Base-by-base conservation (phyloP, 2,113 vertebrate genomes). In the Cochlearius cochlearius region DNA sequence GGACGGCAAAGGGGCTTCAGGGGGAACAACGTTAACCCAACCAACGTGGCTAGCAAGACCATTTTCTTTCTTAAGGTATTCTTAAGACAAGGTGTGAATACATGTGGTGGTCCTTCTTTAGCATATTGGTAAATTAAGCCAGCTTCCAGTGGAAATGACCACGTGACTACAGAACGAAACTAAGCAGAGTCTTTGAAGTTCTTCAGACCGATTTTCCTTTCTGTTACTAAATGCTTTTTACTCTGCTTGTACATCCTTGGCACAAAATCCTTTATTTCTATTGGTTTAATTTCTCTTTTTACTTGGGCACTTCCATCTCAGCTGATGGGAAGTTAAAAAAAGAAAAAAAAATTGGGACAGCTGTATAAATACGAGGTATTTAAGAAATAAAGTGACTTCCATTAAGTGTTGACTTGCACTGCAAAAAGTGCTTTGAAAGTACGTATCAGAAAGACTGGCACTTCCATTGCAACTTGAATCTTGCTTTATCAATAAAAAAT, bases 351-450 rank as follows among this genome's bases (percentile, higher is more conserved):
- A 90, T 30, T 7, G 6, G 30, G 97, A 88, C 96, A 97, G 93
- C 96, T 97, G 94, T 76, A 80, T 53, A 97, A 98, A 97, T 79
- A 97, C 5, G 7, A 69, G 12, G 45, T 38, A 85, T 94, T 96
- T 63, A 89, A 88, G 86, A 94, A 96, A 90, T 71, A 93, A 91
- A 97, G 59, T 41, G 15, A 78, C 75, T 97, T 86, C 83, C 88
- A 85, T 89, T 78, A 81, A 91, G 43, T 56, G 75, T 60, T 93
- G 90, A 89, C 77, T 93, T 93, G 72, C 39, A 69, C 80, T 43
- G 60, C 63, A 84, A 72, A 85, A 79, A 66, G 22, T 41, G 45
- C 49, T 88, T 80, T 43, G 52, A 63, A 84, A 82, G 9, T 7
- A 66, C 10, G 1, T 79, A 86, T 52, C 85, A 82, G 74, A 58